Percentiles rank a stretch among this genome's conserved stretches.
These are phyloP conservation scores for Rhinolophus ferrumequinum DNA, from an alignment of 2,113 vertebrate species.

Conservation along the genomic window DNA sequence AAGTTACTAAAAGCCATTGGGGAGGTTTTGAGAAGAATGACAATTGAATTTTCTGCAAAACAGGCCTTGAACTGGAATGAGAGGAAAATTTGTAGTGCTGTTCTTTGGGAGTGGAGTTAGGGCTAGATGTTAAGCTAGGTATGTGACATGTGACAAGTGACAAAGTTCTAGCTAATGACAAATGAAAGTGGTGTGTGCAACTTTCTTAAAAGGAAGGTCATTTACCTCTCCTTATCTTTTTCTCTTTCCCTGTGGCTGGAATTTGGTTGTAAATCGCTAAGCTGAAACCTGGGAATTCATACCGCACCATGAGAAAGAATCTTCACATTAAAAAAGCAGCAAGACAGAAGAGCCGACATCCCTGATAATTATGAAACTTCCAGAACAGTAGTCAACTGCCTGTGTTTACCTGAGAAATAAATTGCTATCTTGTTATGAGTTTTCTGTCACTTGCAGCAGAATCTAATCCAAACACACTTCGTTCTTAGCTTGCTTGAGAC, in stretches of 20 bases:
- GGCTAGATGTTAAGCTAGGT: background rate
- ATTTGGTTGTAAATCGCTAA: background rate
- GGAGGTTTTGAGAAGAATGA: background rate
- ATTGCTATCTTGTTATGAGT: background rate
- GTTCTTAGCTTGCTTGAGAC: background rate
- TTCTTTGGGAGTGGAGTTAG: background rate
- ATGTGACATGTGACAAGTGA: background rate
- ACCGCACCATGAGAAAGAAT: background rate
- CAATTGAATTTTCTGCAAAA: background rate
- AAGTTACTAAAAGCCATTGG: background rate
- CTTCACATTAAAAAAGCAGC: slow-evolving; percentile 5
- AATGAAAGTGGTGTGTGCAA: background rate
- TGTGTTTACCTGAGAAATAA: background rate
- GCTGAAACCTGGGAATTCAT: background rate
- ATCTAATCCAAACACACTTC: background rate
- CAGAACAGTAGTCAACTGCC: background rate
- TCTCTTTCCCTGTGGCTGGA: background rate
- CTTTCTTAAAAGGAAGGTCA: background rate
- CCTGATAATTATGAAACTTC: background rate
- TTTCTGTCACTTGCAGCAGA: background rate
- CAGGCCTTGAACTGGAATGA: background rate
- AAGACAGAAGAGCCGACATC: background rate
- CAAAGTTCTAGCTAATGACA: slow-evolving; percentile 7
- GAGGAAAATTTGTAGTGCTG: background rate
- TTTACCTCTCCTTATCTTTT: background rate